phyloP scores from a whole-genome alignment of 1,140 invertebrate genomes.

The Capitella teleta region DNA sequence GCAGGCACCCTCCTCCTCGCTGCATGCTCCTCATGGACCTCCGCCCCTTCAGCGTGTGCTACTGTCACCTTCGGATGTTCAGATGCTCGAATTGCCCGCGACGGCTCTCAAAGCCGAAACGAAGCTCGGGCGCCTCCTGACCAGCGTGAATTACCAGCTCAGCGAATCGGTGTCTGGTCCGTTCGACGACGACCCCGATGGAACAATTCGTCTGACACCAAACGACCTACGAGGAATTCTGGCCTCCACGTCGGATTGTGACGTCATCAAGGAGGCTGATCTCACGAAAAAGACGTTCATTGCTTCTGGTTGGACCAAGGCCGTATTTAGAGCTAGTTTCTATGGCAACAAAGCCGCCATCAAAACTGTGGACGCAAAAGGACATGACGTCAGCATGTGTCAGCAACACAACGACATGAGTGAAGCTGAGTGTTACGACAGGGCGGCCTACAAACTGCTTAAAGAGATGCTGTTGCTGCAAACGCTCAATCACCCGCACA shows the following conservation, averaged over 20 bases:
- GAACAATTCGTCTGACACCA: conserved; percentile 1
- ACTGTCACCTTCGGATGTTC: too few relatives aligned
- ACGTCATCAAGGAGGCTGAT: conserved; percentile 21
- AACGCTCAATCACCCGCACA: conserved; percentile 26
- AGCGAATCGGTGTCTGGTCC: conserved; percentile 60
- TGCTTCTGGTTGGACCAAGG: conserved; percentile 45
- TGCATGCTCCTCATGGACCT: too few relatives aligned
- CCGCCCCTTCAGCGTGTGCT: too few relatives aligned
- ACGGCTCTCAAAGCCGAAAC: too few relatives aligned
- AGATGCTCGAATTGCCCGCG: too few relatives aligned
- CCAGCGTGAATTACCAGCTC: too few relatives aligned
- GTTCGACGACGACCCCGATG: conserved; percentile 2
- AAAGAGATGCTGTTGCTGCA: conserved; percentile 37
- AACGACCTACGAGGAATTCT: conserved; percentile 2
- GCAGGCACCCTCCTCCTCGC: too few relatives aligned
- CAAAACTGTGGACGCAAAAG: conserved; percentile 42
- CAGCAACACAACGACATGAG: conserved; percentile 18
- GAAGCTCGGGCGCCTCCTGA: too few relatives aligned
- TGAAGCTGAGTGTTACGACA: conserved; percentile 31
- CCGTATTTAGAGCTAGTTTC: conserved; percentile 38
- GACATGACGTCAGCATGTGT: conserved; percentile 40
- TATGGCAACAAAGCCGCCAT: conserved; percentile 32
- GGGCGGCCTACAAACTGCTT: conserved; percentile 40
- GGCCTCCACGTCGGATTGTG: conserved; percentile 16
- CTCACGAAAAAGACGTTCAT: conserved; percentile 25